Conservation (phyloP, 1,140 invertebrate species). For the Uloborus diversus region DNA sequence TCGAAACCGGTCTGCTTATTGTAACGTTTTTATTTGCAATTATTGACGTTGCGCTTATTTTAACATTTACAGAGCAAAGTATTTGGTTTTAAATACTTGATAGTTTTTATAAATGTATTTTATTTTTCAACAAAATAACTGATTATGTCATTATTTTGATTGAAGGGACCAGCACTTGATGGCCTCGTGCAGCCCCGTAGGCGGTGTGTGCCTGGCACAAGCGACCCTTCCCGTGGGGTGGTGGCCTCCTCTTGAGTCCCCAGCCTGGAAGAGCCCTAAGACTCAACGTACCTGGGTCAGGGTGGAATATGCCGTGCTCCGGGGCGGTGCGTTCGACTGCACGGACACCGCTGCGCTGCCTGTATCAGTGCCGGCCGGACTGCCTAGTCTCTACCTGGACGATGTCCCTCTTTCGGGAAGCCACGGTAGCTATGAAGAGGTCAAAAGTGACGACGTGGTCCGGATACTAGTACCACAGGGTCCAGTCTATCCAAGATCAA, state of each 20-base stretch:
- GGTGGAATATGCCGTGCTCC: slow-evolving; percentile 81
- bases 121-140: too few relatives aligned
- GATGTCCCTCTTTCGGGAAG: slow-evolving; percentile 78
- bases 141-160: too few relatives aligned
- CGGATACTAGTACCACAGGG: slow-evolving; percentile 87
- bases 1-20: too few relatives aligned
- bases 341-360: slow-evolving; percentile 41
- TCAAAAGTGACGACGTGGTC: slow-evolving; percentile 79
- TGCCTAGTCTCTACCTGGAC: slow-evolving; percentile 66
- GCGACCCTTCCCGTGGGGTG: slow-evolving; percentile 82
- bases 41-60: too few relatives aligned
- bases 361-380: slow-evolving; percentile 36
- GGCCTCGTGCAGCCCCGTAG: slow-evolving; percentile 81
- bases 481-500: slow-evolving; percentile 85
- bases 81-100: too few relatives aligned
- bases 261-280: slow-evolving; percentile 68
- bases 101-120: too few relatives aligned
- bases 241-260: slow-evolving; percentile 74
- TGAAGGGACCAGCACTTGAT: slow-evolving; percentile 72
- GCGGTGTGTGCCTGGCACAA: slow-evolving; percentile 86
- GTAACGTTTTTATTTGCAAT: too few relatives aligned
- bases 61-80: too few relatives aligned
- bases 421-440: slow-evolving; percentile 79
- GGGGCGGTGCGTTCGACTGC: slow-evolving; percentile 56
- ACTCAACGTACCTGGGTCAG: slow-evolving; percentile 76